phyloP scores from a whole-genome alignment of 2,797 vertebrate genomes.

The Oreochromis grahami region DNA sequence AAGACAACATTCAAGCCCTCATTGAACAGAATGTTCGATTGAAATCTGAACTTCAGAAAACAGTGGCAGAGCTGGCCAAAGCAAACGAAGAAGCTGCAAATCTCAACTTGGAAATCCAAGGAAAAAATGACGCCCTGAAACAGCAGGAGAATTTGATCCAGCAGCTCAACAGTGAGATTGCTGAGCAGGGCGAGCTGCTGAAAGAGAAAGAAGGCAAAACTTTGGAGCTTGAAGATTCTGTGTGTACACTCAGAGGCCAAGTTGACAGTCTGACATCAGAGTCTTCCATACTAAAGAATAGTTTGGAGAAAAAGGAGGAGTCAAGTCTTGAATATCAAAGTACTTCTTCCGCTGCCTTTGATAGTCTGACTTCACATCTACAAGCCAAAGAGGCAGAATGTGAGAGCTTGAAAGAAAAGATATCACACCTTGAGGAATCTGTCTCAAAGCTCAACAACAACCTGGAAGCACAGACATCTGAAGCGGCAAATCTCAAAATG shows the following conservation, averaged over 20 bases:
- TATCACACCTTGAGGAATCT: constrained; percentile 69
- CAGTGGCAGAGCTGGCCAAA: constrained; percentile 30
- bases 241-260: constrained; percentile 56
- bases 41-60: constrained; percentile 72
- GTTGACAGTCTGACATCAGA: constrained; percentile 70
- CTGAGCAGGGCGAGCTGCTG: constrained; percentile 72
- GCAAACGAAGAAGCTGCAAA: constrained; percentile 62
- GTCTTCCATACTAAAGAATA: constrained; percentile 54
- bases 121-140: constrained; percentile 67
- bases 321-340: constrained; percentile 46
- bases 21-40: constrained; percentile 71
- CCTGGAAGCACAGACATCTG: constrained; percentile 57
- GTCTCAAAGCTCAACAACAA: constrained; percentile 56
- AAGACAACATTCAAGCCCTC: constrained; percentile 53
- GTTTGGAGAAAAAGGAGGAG: constrained; percentile 74
- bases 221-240: constrained; percentile 66
- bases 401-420: constrained; percentile 70
- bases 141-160: constrained; percentile 72
- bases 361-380: constrained; percentile 63
- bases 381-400: constrained; percentile 75
- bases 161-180: constrained; percentile 61
- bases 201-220: constrained; percentile 68
- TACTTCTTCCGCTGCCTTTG: constrained; percentile 38
- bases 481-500: constrained; percentile 59
- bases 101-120: constrained; percentile 53